These are phyloP conservation scores for Eurosta solidaginis DNA, from an alignment of 1,140 invertebrate species.

Conservation along the genomic window DNA sequence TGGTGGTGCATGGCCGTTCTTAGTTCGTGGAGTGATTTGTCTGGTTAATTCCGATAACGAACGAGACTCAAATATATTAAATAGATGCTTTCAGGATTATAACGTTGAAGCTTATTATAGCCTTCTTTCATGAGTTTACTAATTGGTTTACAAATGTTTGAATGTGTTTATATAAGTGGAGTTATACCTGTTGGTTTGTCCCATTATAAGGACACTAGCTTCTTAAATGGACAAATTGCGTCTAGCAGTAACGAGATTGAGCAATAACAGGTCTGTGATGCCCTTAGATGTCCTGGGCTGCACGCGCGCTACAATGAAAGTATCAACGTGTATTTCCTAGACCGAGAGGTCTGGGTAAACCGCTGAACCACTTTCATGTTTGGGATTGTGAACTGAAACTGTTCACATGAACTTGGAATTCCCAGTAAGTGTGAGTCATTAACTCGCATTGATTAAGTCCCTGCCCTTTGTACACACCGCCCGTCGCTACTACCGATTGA, in stretches of 20 bases:
- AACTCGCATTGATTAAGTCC: conserved; percentile 85
- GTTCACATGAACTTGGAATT: conserved; percentile 59
- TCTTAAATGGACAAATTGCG: conserved; percentile 30
- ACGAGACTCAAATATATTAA: too few relatives aligned
- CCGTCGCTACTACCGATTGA: conserved; percentile 89
- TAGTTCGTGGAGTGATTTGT: too few relatives aligned
- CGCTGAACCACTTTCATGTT: conserved; percentile 77
- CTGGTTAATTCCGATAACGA: too few relatives aligned
- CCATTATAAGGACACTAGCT: conserved; percentile 26
- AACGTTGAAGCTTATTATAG: too few relatives aligned
- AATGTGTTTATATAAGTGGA: too few relatives aligned
- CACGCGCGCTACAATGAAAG: conserved; percentile 29
- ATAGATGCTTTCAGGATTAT: too few relatives aligned
- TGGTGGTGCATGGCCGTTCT: too few relatives aligned
- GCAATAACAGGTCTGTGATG: conserved; percentile 29
- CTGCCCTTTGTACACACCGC: conserved; percentile 83
- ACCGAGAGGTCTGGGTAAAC: conserved; percentile 72
- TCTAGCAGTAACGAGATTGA: conserved; percentile 28
- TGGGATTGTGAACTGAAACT: conserved; percentile 83
- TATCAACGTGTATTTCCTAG: conserved; percentile 64
- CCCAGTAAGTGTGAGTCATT: too few relatives aligned
- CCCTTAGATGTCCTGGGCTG: conserved; percentile 29
- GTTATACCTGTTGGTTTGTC: conserved; percentile 28
- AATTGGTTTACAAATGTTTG: too few relatives aligned
- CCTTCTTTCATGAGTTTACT: too few relatives aligned